Percentiles rank a stretch among this genome's conserved stretches.
These are phyloP conservation scores for Vulpes lagopus DNA, from an alignment of 2,113 vertebrate genomes.

Conservation along the genomic window DNA sequence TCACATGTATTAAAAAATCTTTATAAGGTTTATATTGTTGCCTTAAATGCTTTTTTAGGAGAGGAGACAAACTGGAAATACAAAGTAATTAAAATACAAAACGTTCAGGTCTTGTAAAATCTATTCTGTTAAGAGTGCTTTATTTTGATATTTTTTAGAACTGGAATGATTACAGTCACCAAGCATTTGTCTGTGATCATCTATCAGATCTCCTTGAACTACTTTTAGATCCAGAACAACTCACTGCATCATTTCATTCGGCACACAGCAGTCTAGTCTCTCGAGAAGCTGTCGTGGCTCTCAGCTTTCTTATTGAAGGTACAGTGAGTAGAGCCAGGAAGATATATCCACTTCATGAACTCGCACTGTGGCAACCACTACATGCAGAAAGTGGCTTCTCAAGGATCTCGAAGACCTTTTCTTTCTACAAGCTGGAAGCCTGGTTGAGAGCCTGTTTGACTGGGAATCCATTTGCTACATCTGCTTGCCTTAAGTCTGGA, in stretches of 20 bases:
- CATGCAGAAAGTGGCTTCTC: constrained; percentile 90
- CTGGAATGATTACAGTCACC: constrained; percentile 96
- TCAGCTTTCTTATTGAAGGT: constrained; percentile 95
- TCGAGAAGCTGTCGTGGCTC: constrained; percentile 89
- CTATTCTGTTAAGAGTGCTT: constrained; percentile 28
- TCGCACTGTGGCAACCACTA: constrained; percentile 90
- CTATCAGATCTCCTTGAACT: constrained; percentile 93
- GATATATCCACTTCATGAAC: constrained; percentile 90
- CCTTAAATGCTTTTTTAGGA: not conserved
- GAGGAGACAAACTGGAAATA: not conserved
- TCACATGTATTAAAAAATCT: not conserved
- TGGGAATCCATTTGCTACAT: constrained; percentile 93
- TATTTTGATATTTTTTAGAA: constrained; percentile 88
- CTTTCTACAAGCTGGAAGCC: constrained; percentile 89
- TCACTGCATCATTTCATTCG: constrained; percentile 89
- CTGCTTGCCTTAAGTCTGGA: constrained; percentile 92
- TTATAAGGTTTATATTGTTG: not conserved
- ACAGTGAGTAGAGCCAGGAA: constrained; percentile 79
- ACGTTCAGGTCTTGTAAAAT: not conserved
- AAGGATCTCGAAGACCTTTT: constrained; percentile 88
- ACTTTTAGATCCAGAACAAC: constrained; percentile 94
- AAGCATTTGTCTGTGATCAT: constrained; percentile 92
- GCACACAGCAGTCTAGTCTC: constrained; percentile 89
- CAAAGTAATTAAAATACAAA: constrained; percentile 42
- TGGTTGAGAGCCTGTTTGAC: constrained; percentile 91